A percentile compares a stretch with the other conserved stretches of the same genome.
Evolutionary conservation across 2,797 vertebrate genomes (phyloP).

Genomic region (Picus viridis): DNA sequence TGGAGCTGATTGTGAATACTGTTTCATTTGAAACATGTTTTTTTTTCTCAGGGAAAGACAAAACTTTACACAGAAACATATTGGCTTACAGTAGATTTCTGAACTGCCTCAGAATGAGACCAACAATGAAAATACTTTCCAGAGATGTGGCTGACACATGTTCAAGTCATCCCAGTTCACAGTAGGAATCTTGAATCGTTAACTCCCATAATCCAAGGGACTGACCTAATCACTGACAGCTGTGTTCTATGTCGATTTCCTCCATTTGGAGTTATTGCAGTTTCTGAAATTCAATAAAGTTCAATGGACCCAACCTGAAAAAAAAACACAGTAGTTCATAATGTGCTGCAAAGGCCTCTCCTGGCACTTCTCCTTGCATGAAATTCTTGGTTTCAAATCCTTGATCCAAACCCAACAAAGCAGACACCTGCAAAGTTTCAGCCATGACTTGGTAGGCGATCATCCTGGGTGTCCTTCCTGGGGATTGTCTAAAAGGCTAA

Average conservation of each 20-base stretch:
- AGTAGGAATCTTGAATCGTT: not conserved
- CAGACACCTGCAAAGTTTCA: not conserved
- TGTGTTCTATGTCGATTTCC: fast-evolving
- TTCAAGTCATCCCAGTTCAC: not conserved
- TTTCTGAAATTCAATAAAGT: not conserved
- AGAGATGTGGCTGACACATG: not conserved
- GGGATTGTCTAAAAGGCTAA: not conserved
- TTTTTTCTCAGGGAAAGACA: not conserved
- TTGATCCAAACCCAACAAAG: not conserved
- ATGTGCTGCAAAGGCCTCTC: not conserved
- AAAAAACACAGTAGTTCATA: not conserved
- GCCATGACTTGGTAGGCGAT: not conserved
- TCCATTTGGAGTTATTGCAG: not conserved
- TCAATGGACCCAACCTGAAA: not conserved
- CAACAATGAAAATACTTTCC: not conserved
- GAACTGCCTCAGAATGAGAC: not conserved
- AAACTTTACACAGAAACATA: not conserved
- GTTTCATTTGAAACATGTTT: not conserved
- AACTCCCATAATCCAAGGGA: not conserved
- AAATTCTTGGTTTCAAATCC: not conserved
- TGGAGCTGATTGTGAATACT: not conserved
- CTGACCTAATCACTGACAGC: not conserved
- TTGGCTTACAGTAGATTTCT: not conserved
- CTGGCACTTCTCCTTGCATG: not conserved
- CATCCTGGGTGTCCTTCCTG: not conserved